phyloP scores from a whole-genome alignment of 2,888 invertebrate species.

The Leptura quadrifasciata region DNA sequence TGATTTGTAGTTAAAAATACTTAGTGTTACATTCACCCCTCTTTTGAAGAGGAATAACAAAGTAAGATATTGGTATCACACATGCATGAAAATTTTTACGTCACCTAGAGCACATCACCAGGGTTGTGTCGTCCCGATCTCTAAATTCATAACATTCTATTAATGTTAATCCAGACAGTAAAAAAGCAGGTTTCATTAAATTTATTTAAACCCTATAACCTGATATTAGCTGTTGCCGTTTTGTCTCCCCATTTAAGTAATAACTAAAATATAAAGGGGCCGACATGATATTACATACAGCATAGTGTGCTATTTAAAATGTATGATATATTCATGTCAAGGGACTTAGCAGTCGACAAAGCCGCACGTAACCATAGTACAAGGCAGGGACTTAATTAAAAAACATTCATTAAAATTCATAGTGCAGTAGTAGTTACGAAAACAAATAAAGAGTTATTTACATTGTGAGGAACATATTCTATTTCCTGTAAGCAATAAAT shows the following conservation, averaged over 20 bases:
- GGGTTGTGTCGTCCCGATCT: no score
- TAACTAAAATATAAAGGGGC: constrained; percentile 15
- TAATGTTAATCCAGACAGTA: background rate
- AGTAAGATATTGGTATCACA: no score
- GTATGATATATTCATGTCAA: constrained; percentile 15
- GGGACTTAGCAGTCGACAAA: constrained; percentile 9
- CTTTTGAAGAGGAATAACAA: no score
- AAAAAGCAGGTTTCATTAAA: background rate
- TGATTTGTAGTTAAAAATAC: no score
- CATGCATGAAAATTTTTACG: no score
- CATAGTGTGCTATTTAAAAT: constrained; percentile 24
- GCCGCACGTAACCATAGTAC: background rate
- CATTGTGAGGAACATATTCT: background rate
- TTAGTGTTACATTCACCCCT: no score
- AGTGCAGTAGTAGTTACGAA: background rate
- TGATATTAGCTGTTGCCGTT: background rate
- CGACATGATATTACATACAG: constrained; percentile 6
- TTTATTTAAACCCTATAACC: background rate
- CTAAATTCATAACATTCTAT: no score
- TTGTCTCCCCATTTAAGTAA: constrained; percentile 16
- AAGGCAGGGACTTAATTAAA: constrained; percentile 5
- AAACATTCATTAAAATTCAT: background rate
- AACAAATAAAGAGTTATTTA: constrained; percentile 2
- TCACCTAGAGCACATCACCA: no score
- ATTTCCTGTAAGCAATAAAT: background rate